Base-by-base conservation (phyloP, 1,140 invertebrate genomes). In the Oncopodura yosiiana region DNA sequence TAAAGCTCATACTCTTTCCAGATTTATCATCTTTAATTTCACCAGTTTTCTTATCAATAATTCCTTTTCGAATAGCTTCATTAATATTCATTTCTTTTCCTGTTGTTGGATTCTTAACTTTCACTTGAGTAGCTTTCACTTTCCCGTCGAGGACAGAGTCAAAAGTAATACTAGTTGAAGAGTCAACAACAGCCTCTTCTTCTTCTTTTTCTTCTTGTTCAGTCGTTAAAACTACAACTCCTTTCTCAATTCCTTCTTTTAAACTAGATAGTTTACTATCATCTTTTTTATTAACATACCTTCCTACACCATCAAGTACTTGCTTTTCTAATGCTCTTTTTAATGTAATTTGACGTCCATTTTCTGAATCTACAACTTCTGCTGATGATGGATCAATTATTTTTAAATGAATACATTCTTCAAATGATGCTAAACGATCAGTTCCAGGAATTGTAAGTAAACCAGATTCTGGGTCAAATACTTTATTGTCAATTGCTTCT, bases 401-500 rank as follows among this genome's bases (percentile, higher is more conserved):
- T 65, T 85, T 81, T 42, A 89, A 73, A 62, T 82, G 81, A 27
- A 94, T 73, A 63, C 90, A 92, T 70, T 94, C 87, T 70, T 88
- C 78, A 61, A 97, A 83, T 53, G 86, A 84, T 3, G 93, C 78
- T 26, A 87, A 71, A 64, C 86, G 77, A 68, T 91, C 86, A 2
- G 87, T 88, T 27, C 83, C 83, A 32, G 89, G 87, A 63, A 95
- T 86, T 45, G 83, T 82, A 66, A 94, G 91, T 2, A 89, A 73
- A 2, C 90, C 89, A 5, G 79, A 83, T 2, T 78, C 74, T 1
- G 86, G 78, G 72, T 94, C 83, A 61, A 92, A 87, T 3, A 91
- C 69, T 37, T 78, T 77, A 67, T 81, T 77, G 27, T 82, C 73
- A 45, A 91, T 87, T 9, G 84, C 85, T 66, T 88, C 82, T 45